Base-by-base conservation (phyloP, 2,888 invertebrate species). In the Leptodirus hochenwartii region DNA sequence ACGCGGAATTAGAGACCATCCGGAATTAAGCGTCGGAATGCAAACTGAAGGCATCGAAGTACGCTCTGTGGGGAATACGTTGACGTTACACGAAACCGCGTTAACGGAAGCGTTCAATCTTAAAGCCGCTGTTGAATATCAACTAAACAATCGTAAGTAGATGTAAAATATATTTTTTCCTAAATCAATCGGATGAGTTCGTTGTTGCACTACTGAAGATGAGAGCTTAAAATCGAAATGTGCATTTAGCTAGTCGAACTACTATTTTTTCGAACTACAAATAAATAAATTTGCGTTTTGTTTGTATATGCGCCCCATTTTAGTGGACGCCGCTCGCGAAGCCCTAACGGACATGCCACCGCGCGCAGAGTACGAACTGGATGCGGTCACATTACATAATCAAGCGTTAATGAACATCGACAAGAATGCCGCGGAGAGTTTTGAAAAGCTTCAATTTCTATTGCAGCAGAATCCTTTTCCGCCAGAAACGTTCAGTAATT, bases 121-220 rank as follows among this genome's bases (percentile, higher is more conserved):
- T 13, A 96, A 96, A 62, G 93, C 96, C 6, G 96, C 96, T 4
- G 90, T 98, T 43, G 95, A 96, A 56, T 98, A 88, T 56, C 87
- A 91, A 51, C 66, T 82, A 29, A 81, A 80, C 51, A 84, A 88
- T 51, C 62, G 81, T 68, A 59, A 58, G 49, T 39, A 15, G 15
- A 9, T 11, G 8, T 12, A n/a, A 20, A 12, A 30, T 29, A 22
- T 9, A 5, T 27, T 8, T 20, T n/a, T 8, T n/a, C 8, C 8
- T 8, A n/a, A 8, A 8, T n/a, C 20, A 8, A 8, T 16, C 13
- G 14, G 28, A 4, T 15, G n/a, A 20, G 20, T 20, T 20, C 20
- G 8, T 20, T 20, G 20, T 20, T 20, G n/a, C n/a, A n/a, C n/a
- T n/a, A n/a, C n/a, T n/a, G n/a, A n/a, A n/a, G n/a, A n/a, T n/a